Evolutionary conservation across 2,113 vertebrate genomes (phyloP), one percentile per base, ranked within the genome.

Genomic region (Xerus inauris): DNA sequence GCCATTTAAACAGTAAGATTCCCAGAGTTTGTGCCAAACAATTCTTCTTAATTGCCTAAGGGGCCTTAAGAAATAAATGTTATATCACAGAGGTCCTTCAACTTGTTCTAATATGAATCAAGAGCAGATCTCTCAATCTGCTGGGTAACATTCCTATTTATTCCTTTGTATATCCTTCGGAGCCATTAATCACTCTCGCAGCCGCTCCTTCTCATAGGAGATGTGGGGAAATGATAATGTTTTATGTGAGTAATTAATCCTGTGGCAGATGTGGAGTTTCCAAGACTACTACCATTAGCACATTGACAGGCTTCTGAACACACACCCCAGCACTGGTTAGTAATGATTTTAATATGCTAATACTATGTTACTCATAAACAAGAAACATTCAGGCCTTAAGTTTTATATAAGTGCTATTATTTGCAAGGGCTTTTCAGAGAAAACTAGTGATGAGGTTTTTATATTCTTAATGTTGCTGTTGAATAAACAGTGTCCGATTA

Each of bases 201-300:
- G 97, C 35, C 67, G 90, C 95, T 96, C 90, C 98, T 98, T 94
- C 98, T 98, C 98, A 96, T 11, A 98, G 97, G 98, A 98, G 97
- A 99, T 97, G 95, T 98, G 97, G 88, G 97, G 95, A 98, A 98
- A 98, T 98, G 98, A 98, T 98, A 98, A 98, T 98, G 97, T 98
- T 99, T 98, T 98, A 99, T 98, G 98, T 97, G 94, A 98, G 97
- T 98, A 98, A 99, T 99, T 99, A 98, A 98, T 98, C 97, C 97
- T 96, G 94, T 91, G 94, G 97, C 98, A 98, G 98, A 98, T 98
- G 98, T 96, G 97, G 97, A 96, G 98, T 98, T 98, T 98, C 98
- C 97, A 98, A 98, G 98, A 97, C 98, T 98, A 96, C 98, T 96
- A 94, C 92, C 97, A 98, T 98, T 98, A 98, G 93, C 97, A 95